These are phyloP conservation scores for Heloderma charlesbogerti DNA, from an alignment of 2,113 vertebrate genomes.

Conservation along the genomic window DNA sequence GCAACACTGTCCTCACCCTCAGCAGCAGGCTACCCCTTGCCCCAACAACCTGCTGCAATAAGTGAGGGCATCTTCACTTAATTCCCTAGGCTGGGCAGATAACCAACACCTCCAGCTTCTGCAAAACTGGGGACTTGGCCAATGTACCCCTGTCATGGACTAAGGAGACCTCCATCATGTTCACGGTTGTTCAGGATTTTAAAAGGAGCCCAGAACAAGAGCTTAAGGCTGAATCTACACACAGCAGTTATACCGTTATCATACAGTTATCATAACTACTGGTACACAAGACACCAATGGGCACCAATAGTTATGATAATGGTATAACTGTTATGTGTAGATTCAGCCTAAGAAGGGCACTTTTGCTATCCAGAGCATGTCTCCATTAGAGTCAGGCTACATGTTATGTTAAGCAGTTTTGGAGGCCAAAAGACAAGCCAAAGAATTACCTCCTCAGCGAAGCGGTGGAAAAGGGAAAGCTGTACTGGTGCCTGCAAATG, in stretches of 20 bases:
- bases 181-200: neutral
- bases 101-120: neutral
- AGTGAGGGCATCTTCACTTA: neutral
- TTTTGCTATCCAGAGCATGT: neutral
- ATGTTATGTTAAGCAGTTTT: neutral
- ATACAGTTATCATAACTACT: too few species aligned
- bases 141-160: neutral
- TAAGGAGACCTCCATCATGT: too few species aligned
- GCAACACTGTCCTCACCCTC: too few species aligned
- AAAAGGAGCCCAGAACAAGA: neutral
- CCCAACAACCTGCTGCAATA: neutral
- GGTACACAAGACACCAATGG: too few species aligned
- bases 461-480: neutral
- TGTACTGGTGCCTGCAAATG: neutral
- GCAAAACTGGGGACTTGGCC: neutral
- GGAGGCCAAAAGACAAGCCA: neutral
- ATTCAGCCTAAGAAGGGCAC: neutral
- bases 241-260: too few species aligned
- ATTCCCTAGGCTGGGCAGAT: neutral
- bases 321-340: too few species aligned
- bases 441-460: neutral
- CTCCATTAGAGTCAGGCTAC: neutral
- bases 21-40: too few species aligned
- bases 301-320: too few species aligned
- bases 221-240: too few species aligned